Evolutionary conservation across 2,888 invertebrate genomes (phyloP), one percentile per base, ranked within the genome.

Genomic region (Argyresthia albistria): DNA sequence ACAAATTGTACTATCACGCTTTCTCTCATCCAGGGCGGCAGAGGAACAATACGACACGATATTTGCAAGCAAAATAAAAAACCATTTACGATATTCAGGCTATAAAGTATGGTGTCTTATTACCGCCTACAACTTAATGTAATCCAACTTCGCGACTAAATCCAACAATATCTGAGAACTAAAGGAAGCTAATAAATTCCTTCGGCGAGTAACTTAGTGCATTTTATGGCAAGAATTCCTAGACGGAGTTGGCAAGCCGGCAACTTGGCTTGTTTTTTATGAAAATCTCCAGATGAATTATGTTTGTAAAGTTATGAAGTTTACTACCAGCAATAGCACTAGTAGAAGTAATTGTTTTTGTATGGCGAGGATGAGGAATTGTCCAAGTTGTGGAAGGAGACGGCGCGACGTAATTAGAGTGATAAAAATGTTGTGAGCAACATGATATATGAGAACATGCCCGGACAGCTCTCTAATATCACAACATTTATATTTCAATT

Each of bases 121-220:
- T 12, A 42, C 42, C 8, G 12, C 6, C n/a, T 11, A 39, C 39
- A 4, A 25, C 25, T 25, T 25, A 25, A 48, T 15, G n/a, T 48
- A 48, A 48, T 37, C 37, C 12, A n/a, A 15, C 37, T n/a, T 12
- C n/a, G 36, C 25, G 25, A 45, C 35, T 1, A 50, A 51, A 51
- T 36, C 45, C 10, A 14, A 12, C 51, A 51, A 45, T 45, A 45
- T 35, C 43, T 14, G 35, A 7, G 45, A 43, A 16, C 43, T 51
- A 45, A 25, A 36, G 45, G 36, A 35, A 45, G 45, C 51, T 51
- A 51, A 35, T 51, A 51, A 48, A 48, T 48, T 48, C 37, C 9
- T 39, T 39, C 39, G 14, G 48, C 15, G 15, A 48, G 37, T 48
- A 48, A 48, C 48, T 48, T 37, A 48, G 14, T 37, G 48, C 48